Evolutionary conservation across 2,113 vertebrate species (phyloP), one percentile per base, ranked within the genome.

Genomic region (Pangasianodon gigas): DNA sequence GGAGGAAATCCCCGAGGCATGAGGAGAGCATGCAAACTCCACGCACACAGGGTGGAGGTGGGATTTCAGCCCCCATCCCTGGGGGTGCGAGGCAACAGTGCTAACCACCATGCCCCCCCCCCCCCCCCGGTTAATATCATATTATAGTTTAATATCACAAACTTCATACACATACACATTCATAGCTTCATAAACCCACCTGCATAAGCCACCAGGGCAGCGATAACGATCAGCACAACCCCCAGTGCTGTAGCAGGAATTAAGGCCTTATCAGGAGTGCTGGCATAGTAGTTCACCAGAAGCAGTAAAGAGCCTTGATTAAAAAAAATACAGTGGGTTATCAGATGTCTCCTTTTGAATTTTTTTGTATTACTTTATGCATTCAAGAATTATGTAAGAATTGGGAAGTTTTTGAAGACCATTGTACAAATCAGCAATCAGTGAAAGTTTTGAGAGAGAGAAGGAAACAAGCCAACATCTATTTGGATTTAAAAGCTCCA

Each of bases 231-330:
- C n/a, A 98, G 96, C n/a, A 97, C 93, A 71, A 96, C 79, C 4
- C 97, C 97, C 0, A 98, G 95, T 6, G 97, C 95, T 0, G 95
- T 96, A 77, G 93, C 77, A 88, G 96, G 95, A 91, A 98, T 95
- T 52, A 96, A 91, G 6, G 93, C 83, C 6, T 90, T 65, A 0
- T 90, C 93, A 16, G 94, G 74, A 2, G 91, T 74, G 16, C 74
- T 92, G 41, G 92, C 95, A 95, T 97, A 98, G 94, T 94, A 91
- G 18, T 95, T 96, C 65, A 97, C 95, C 1, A 96, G 93, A 85
- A 97, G 94, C 60, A 98, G 75, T 3, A 98, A 95, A 0, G 96
- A 96, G 10, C 97, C 97, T 98, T 58, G 2, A 81, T 81, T 24
- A 74, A 71, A n/a, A 81, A 0, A 0, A 2, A 80, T 51, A 54